Percentiles rank a stretch among this genome's conserved stretches.
Conservation (phyloP, 2,797 vertebrate species). For the Chelmon rostratus region DNA sequence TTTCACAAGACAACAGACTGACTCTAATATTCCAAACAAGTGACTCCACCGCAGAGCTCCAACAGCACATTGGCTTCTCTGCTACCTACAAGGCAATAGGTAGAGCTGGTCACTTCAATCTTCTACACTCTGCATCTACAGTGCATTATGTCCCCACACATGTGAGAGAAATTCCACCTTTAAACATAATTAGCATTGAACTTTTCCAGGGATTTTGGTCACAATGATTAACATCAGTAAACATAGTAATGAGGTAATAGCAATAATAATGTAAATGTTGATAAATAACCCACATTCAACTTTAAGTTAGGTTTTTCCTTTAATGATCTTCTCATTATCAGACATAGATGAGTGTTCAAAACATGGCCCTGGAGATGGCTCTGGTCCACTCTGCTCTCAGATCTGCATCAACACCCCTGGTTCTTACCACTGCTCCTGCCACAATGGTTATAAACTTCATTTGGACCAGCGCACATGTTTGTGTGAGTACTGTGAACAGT, state of each 20-base stretch:
- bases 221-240: too few relatives aligned
- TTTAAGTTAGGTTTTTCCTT: background rate
- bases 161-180: background rate
- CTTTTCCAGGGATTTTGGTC: too few relatives aligned
- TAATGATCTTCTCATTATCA: conserved; percentile 33
- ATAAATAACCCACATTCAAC: too few relatives aligned
- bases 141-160: background rate
- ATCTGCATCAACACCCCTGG: conserved; percentile 80
- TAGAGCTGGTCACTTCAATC: conserved; percentile 1
- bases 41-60: conserved; percentile 48
- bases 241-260: too few relatives aligned
- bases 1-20: conserved; percentile 71
- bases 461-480: conserved; percentile 72
- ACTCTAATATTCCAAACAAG: conserved; percentile 61
- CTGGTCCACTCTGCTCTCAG: conserved; percentile 68
- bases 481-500: conserved; percentile 49
- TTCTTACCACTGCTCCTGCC: conserved; percentile 78
- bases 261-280: too few relatives aligned
- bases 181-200: background rate
- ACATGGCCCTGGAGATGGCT: conserved; percentile 29
- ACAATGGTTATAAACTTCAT: conserved; percentile 71
- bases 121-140: too few relatives aligned
- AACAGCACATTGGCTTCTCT: conserved; percentile 64
- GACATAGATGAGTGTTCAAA: conserved; percentile 76
- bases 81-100: conserved; percentile 69